Base-by-base conservation (phyloP, 2,888 invertebrate species). In the Dione juno region DNA sequence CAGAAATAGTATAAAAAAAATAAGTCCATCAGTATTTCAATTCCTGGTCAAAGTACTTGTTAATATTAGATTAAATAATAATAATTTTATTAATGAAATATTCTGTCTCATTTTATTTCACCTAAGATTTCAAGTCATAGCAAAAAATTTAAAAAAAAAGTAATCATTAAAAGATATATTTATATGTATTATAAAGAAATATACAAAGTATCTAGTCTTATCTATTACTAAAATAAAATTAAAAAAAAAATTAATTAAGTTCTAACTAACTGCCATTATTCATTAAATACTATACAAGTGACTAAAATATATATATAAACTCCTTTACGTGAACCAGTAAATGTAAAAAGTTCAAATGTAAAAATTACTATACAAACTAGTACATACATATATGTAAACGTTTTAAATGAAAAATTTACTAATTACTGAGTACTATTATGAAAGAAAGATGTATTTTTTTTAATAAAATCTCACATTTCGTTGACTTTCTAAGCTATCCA, bases 281-380 rank as follows among this genome's bases (percentile, higher is more conserved):
- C 16, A 57, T 57, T 57, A 57, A 37, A 57, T 57, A 57, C 57
- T 57, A 40, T 57, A 57, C 57, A 57, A 57, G 6, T 57, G 57
- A 57, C 57, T 57, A 57, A 40, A 16, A 50, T 19, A 19, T 57
- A 50, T 19, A 19, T 57, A 16, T 57, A 37, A 40, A 37, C 14
- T 14, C 7, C 16, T 57, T 57, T 57, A 57, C 16, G 16, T 16
- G 7, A 57, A 54, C 16, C 37, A 11, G 37, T 57, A 57, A 57
- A 57, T 57, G 37, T 37, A 57, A 37, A 37, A 11, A 5, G 16
- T 57, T 57, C 37, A 57, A 57, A 57, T 53, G 53, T 28, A 35
- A n/a, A 52, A 52, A 52, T 19, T 21, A 21, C 11, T 52, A 13
- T 21, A 52, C 13, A 5, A 52, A 48, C 48, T 48, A 48, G 48